phyloP scores from a whole-genome alignment of 2,888 invertebrate species.

The Rhabditoides inermis region DNA sequence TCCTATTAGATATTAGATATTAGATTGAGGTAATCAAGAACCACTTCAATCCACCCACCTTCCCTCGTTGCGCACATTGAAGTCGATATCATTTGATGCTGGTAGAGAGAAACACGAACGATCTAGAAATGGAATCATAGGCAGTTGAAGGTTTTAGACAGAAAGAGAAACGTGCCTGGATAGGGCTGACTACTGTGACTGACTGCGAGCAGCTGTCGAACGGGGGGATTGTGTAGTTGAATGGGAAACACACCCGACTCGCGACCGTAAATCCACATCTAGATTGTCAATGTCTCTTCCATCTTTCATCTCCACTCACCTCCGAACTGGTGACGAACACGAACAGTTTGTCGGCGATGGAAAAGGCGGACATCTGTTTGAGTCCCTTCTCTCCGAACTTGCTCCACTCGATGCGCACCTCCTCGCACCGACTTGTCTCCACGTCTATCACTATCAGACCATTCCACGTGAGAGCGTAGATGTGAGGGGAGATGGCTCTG shows the following conservation, averaged over 20 bases:
- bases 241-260: slow-evolving; percentile 35
- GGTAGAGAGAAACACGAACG: slow-evolving; percentile 46
- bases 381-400: slow-evolving; percentile 48
- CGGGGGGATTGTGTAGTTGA: slow-evolving; percentile 42
- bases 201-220: slow-evolving; percentile 47
- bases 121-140: slow-evolving; percentile 15
- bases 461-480: slow-evolving; percentile 50
- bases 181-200: slow-evolving; percentile 50
- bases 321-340: slow-evolving; percentile 46
- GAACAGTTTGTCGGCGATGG: slow-evolving; percentile 49
- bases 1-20: too few relatives aligned
- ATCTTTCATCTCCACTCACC: neutral
- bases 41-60: too few relatives aligned
- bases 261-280: slow-evolving; percentile 42
- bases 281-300: neutral
- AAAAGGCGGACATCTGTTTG: slow-evolving; percentile 44
- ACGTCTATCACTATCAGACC: slow-evolving; percentile 27
- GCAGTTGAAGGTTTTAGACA: neutral
- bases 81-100: slow-evolving; percentile 37
- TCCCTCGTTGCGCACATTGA: slow-evolving; percentile 47
- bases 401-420: slow-evolving; percentile 45
- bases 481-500: slow-evolving; percentile 41
- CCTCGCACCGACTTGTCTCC: slow-evolving; percentile 36
- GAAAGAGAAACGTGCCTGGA: slow-evolving; percentile 22
- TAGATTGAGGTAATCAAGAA: too few relatives aligned